Evolutionary conservation across 2,888 invertebrate species (phyloP), one percentile per base, ranked within the genome.

Genomic region (Philaethria dido): DNA sequence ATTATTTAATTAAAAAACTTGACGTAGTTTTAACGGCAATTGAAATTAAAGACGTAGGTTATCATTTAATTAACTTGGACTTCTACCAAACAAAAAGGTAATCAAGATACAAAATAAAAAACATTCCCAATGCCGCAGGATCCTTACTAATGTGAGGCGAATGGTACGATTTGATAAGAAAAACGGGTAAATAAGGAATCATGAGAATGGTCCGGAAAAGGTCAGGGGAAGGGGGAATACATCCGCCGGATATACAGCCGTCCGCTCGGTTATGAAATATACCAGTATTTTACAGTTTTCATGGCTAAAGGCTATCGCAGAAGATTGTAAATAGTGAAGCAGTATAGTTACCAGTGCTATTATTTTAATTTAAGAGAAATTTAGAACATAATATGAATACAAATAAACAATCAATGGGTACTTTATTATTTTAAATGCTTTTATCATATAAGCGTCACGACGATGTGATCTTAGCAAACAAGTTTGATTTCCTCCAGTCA

Each of bases 101-200:
- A 84, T 83, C 79, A 81, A 75, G 80, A 76, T 77, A 78, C 74
- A 62, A 66, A 72, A 70, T 68, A 75, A 70, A 72, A 73, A 72
- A 50, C 44, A 69, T 68, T 82, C 84, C 82, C 84, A 82, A 87
- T 87, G 80, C 85, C 81, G 83, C 84, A 81, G 82, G 86, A 84
- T 83, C 79, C 80, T 76, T 77, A 72, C 83, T 84, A 87, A 89
- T 85, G 85, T 87, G 89, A 86, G 83, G 83, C 81, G 89, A 90
- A 89, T 90, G 91, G 85, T 79, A 80, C 79, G 78, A 82, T 79
- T 82, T 88, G 89, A 92, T 92, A 90, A 91, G 89, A 89, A 89
- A 89, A 90, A 86, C 88, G 86, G 84, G 85, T 89, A 89, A 90
- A 92, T 89, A 91, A 88, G 85, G 85, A 87, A 81, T 84, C 79